Evolutionary conservation across 64 coral and sea anemone genomes (phyloP).

Genomic region (Anthopleura sola): DNA sequence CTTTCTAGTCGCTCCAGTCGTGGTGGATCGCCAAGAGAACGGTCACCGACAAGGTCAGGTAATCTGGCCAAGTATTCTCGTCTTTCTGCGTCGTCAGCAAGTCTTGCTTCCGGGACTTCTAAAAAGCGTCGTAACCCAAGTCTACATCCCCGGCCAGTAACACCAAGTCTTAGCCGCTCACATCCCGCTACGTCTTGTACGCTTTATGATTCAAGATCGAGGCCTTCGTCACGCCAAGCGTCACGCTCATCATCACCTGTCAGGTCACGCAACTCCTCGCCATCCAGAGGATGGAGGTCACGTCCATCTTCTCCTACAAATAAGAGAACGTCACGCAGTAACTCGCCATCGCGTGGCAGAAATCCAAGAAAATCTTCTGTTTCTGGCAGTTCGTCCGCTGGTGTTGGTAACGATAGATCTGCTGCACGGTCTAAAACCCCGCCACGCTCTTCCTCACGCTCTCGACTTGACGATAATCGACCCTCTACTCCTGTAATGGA

Average conservation of each 20-base stretch:
- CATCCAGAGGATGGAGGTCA: slow-evolving; percentile 40
- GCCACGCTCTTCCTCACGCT: slow-evolving; percentile 15
- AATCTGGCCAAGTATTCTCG: background rate
- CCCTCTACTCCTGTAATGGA: slow-evolving; percentile 19
- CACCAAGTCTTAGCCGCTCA: slow-evolving; percentile 78
- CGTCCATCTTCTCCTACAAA: slow-evolving; percentile 49
- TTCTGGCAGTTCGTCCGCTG: slow-evolving; percentile 19
- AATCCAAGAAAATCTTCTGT: slow-evolving; percentile 27
- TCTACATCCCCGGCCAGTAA: slow-evolving; percentile 51
- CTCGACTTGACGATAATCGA: background rate
- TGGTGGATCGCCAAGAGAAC: slow-evolving; percentile 31
- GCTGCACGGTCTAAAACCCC: background rate
- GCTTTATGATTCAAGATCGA: slow-evolving; percentile 65
- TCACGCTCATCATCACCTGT: slow-evolving; percentile 71
- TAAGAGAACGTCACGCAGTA: slow-evolving; percentile 33
- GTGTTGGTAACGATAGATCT: slow-evolving; percentile 25
- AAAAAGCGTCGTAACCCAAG: slow-evolving; percentile 53
- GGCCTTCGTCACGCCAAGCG: slow-evolving; percentile 73
- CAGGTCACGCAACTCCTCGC: slow-evolving; percentile 69
- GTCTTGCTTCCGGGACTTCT: slow-evolving; percentile 12
- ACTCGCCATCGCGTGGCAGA: slow-evolving; percentile 28
- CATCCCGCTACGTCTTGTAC: slow-evolving; percentile 71
- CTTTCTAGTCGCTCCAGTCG: slow-evolving; percentile 64
- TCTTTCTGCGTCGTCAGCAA: slow-evolving; percentile 30
- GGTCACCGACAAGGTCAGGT: background rate